Evolutionary conservation across 2,113 vertebrate species (phyloP), one percentile per base, ranked within the genome.

Genomic region (Atlantisia rogersi): DNA sequence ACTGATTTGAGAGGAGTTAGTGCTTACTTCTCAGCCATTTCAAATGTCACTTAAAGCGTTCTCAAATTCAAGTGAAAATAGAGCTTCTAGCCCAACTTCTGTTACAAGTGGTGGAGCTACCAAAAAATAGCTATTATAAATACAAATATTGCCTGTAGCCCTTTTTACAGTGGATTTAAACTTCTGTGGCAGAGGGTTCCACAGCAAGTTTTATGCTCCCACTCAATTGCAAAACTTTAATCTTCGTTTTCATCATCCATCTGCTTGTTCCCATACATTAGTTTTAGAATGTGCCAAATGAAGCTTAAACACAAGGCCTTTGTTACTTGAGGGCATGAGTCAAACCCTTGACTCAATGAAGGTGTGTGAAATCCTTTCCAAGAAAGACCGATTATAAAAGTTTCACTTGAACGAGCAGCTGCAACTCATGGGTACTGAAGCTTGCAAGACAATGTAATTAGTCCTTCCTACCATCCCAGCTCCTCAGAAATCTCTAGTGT

Each of bases 311-410:
- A 86, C 69, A 89, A 94, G 70, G 80, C 94, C 91, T 94, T 97
- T 96, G 96, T 96, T 91, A 87, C 86, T 96, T 40, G 86, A 91
- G 96, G 94, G 92, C 94, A 93, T 95, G 95, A 96, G 95, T 96
- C 96, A 95, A 94, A 96, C 65, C 86, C 92, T 89, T 91, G 91
- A 89, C 88, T 93, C 90, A 92, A 22, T 93, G 90, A 94, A 97
- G 96, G 96, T 96, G 96, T 96, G 92, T 96, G 96, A 96, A 96
- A 97, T 92, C 88, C 83, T 89, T 96, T 92, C 80, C 92, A 95
- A 93, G 93, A 93, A 95, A 93, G 95, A 96, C 90, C 79, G 95
- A 96, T 94, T 89, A 79, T 90, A 84, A 92, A 76, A 90, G 90
- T 95, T 96, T 92, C 95, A 93, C 90, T 96, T 93, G 92, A 94